A percentile compares a stretch with the other conserved stretches of the same genome.
Evolutionary conservation across 2,113 vertebrate species (phyloP).

Genomic region (Leucoraja erinaceus): DNA sequence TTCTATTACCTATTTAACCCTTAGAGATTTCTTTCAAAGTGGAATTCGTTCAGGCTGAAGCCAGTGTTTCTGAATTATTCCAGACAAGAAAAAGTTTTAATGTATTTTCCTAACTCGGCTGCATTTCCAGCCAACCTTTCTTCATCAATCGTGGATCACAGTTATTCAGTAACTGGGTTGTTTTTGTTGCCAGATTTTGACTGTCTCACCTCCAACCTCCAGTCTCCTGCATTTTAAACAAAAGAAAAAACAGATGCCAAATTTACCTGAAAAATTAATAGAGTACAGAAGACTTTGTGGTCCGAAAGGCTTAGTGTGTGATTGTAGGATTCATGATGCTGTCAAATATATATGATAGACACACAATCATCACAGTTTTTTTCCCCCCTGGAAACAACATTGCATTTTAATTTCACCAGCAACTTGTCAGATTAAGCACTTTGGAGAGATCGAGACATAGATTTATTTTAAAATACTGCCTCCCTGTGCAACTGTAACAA

Average conservation of each 20-base stretch:
- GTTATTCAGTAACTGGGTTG: background rate
- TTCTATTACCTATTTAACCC: constrained; percentile 19
- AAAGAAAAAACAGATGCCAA: background rate
- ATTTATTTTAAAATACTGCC: background rate
- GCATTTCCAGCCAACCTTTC: background rate
- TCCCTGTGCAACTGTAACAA: background rate
- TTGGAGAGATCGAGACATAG: background rate
- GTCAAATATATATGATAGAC: background rate
- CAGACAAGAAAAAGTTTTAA: background rate
- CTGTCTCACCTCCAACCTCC: background rate
- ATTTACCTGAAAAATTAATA: background rate
- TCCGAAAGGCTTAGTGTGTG: constrained; percentile 21
- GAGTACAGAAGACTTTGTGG: background rate
- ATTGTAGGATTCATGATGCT: constrained; percentile 1
- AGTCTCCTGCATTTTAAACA: background rate
- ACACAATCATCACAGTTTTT: background rate
- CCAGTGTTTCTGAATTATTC: background rate
- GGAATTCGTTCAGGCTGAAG: constrained; percentile 8
- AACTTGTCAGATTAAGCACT: background rate
- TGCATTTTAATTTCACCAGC: background rate
- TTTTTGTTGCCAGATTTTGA: background rate
- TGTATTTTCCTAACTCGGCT: background rate
- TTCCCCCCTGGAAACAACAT: background rate
- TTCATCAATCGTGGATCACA: background rate
- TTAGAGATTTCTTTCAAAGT: constrained; percentile 31